phyloP scores from a whole-genome alignment of 1,140 invertebrate species.

The Mya arenaria region DNA sequence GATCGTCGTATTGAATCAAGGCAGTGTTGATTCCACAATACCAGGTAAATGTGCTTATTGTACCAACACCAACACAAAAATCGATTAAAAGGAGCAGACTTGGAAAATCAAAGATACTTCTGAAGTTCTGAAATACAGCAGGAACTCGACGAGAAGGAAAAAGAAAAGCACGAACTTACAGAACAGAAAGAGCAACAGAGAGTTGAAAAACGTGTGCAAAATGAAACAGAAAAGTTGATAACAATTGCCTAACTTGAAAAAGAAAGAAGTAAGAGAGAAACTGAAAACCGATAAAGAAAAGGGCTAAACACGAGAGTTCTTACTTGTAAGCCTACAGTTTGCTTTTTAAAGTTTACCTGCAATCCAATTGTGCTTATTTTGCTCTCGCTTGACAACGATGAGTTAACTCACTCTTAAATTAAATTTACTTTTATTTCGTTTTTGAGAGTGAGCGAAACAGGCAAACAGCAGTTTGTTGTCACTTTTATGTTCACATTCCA shows the following conservation, averaged over 20 bases:
- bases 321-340: too few species aligned
- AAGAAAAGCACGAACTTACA: not conserved
- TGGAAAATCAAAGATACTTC: not conserved
- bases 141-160: conserved; percentile 10
- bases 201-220: conserved; percentile 3
- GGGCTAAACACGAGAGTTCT: not conserved
- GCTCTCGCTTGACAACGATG: too few species aligned
- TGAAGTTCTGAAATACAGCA: conserved; percentile 11
- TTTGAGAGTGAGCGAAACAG: too few species aligned
- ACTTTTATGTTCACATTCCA: too few species aligned
- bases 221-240: not conserved
- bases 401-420: too few species aligned
- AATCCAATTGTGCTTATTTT: too few species aligned
- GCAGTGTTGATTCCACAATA: conserved; percentile 29
- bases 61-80: not conserved
- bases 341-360: too few species aligned
- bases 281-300: not conserved
- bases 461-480: too few species aligned
- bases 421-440: too few species aligned
- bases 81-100: not conserved
- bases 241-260: not conserved
- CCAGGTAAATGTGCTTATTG: conserved; percentile 17
- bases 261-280: not conserved
- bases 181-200: conserved; percentile 9
- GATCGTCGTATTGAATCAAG: not conserved